Evolutionary conservation across 2,797 vertebrate species (phyloP).

Genomic region (Micrastur ruficollis): DNA sequence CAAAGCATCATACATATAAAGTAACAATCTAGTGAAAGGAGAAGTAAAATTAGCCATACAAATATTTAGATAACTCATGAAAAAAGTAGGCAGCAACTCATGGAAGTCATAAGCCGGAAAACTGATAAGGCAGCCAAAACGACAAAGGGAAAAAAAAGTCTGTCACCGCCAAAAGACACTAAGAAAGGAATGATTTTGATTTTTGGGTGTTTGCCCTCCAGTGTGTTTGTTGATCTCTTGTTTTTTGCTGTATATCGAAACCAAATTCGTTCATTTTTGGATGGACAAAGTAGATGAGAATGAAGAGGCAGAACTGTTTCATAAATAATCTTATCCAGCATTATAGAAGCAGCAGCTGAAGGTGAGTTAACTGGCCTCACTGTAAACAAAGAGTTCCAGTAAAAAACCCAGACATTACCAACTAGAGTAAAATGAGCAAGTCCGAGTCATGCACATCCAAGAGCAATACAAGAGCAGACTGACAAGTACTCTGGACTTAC

Average conservation of each 20-base stretch:
- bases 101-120: background rate
- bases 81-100: background rate
- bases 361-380: background rate
- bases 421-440: background rate
- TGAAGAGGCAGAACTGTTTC: background rate
- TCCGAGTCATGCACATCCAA: background rate
- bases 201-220: background rate
- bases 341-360: background rate
- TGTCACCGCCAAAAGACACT: background rate
- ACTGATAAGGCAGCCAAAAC: background rate
- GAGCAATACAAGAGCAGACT: background rate
- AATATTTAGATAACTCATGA: background rate
- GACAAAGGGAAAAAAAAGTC: background rate
- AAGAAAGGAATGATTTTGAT: background rate
- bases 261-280: background rate
- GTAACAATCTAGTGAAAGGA: background rate
- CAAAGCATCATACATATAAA: background rate
- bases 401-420: accelerated
- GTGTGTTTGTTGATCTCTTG: background rate
- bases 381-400: background rate
- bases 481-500: background rate
- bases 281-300: background rate
- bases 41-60: background rate
- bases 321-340: background rate
- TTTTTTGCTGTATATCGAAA: background rate